phyloP scores from a whole-genome alignment of 2,797 vertebrate genomes.

The Coregonus sp. region DNA sequence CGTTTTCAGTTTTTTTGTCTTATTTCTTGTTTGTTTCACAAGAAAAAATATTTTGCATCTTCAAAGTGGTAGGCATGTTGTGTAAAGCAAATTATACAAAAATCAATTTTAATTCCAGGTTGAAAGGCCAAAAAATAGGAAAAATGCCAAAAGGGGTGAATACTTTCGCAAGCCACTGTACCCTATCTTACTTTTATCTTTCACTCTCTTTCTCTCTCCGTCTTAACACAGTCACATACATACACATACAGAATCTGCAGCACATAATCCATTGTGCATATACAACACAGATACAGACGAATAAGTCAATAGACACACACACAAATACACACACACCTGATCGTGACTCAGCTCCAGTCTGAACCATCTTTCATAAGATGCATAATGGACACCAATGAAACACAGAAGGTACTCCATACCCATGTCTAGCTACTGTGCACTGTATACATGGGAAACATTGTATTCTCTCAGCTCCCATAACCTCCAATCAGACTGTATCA shows the following conservation, averaged over 20 bases:
- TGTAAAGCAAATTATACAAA: no score
- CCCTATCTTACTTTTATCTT: slow-evolving; percentile 16
- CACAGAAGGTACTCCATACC: not conserved
- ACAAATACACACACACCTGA: not conserved
- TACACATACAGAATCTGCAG: not conserved
- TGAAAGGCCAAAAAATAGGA: no score
- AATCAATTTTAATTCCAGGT: no score
- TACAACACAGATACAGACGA: not conserved
- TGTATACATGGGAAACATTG: not conserved
- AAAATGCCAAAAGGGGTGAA: no score
- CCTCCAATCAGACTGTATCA: not conserved
- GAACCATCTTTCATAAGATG: no score
- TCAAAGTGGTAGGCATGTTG: no score
- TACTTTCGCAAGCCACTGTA: not conserved
- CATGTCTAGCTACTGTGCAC: not conserved
- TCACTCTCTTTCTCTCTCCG: slow-evolving; percentile 18
- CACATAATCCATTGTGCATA: not conserved
- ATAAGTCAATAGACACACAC: no score
- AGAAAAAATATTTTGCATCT: no score
- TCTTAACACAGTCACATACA: not conserved
- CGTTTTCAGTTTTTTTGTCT: no score
- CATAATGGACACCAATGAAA: no score
- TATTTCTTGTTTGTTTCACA: no score
- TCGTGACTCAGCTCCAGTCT: no score
- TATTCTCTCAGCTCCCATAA: not conserved